Evolutionary conservation across 2,113 vertebrate species (phyloP).

Genomic region (Leucopsar rothschildi): DNA sequence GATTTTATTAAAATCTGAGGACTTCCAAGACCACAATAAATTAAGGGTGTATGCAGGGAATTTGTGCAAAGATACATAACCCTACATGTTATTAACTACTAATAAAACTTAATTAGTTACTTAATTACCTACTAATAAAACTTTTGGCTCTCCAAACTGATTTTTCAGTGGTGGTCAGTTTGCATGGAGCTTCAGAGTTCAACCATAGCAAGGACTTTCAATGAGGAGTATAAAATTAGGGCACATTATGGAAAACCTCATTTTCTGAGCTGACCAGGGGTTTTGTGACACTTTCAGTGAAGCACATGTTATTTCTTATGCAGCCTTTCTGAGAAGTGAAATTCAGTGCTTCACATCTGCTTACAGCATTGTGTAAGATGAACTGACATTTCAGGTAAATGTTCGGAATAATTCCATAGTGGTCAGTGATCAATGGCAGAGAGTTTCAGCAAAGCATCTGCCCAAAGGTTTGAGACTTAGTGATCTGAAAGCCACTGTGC

Average conservation of each 20-base stretch:
- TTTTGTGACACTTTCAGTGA: neutral
- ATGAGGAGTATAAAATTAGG: neutral
- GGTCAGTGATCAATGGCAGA: neutral
- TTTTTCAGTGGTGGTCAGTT: neutral
- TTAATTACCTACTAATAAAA: neutral
- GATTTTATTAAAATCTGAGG: constrained; percentile 4
- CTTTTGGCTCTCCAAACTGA: neutral
- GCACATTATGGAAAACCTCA: neutral
- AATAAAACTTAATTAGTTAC: neutral
- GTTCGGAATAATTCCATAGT: neutral
- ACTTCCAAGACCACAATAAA: neutral
- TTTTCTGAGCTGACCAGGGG: neutral
- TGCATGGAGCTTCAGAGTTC: neutral
- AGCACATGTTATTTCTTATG: neutral
- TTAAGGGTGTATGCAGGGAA: neutral
- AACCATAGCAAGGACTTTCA: neutral
- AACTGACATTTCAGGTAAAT: neutral
- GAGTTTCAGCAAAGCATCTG: neutral
- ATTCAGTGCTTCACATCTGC: neutral
- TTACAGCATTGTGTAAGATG: neutral
- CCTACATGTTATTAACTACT: neutral
- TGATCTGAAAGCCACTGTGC: neutral
- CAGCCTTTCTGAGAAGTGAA: neutral
- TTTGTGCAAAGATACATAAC: neutral
- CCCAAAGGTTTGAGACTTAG: neutral